Conservation (phyloP, 2,113 vertebrate species). For the Elachura formosa region DNA sequence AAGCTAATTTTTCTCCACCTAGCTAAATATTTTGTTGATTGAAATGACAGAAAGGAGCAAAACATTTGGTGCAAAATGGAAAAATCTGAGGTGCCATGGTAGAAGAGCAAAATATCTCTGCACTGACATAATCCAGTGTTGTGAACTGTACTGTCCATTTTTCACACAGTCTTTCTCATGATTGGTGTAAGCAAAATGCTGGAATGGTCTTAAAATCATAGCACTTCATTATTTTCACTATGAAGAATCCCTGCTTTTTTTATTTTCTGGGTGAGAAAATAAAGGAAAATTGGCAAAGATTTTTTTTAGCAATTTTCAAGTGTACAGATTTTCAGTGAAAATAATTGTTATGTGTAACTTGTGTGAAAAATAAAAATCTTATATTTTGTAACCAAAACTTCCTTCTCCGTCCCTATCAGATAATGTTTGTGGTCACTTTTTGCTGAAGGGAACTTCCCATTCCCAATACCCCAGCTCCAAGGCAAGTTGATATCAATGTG, state of each 20-base stretch:
- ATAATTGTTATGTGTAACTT: neutral
- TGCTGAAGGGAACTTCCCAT: neutral
- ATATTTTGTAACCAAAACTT: neutral
- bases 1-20: neutral
- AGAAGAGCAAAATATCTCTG: neutral
- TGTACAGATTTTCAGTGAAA: neutral
- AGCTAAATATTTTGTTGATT: neutral
- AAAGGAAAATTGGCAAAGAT: neutral
- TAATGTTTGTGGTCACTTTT: neutral
- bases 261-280: neutral
- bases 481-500: neutral
- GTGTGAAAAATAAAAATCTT: neutral
- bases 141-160: accelerated
- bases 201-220: neutral
- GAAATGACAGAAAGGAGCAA: neutral
- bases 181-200: too few species aligned
- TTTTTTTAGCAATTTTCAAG: neutral
- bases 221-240: neutral
- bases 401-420: neutral
- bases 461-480: neutral
- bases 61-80: neutral
- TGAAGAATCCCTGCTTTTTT: neutral
- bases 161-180: neutral
- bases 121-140: neutral
- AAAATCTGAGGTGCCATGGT: neutral